phyloP scores from a whole-genome alignment of 2,113 vertebrate genomes.

The Crotalus helleri region DNA sequence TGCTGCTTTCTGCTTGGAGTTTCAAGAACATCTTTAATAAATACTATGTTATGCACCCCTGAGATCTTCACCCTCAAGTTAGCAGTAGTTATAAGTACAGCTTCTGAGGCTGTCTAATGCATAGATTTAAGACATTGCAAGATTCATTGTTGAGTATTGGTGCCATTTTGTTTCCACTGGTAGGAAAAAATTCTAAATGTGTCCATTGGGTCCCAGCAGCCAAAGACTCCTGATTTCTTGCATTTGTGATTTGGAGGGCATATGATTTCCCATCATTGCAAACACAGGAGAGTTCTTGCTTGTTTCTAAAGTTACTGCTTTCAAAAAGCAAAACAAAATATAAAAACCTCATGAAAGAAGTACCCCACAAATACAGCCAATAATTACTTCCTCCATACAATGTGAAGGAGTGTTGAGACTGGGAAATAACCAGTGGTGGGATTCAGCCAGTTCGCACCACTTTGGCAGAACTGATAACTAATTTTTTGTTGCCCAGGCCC shows the following conservation, averaged over 20 bases:
- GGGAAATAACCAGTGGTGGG: too few species aligned
- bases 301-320: neutral
- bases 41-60: neutral
- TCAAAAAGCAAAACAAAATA: neutral
- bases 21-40: neutral
- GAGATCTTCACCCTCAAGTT: neutral
- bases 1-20: neutral
- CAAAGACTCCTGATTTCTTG: neutral
- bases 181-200: neutral
- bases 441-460: too few species aligned
- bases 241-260: neutral
- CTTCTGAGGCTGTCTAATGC: neutral
- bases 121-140: neutral
- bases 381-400: neutral
- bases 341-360: neutral
- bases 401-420: neutral
- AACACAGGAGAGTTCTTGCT: neutral
- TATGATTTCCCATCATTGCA: neutral
- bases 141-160: neutral
- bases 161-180: neutral
- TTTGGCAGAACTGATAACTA: too few species aligned
- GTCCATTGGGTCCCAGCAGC: neutral
- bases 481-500: too few species aligned
- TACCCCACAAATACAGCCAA: neutral
- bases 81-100: neutral